These are phyloP conservation scores for Euproctis similis DNA, from an alignment of 2,888 invertebrate genomes.

Conservation along the genomic window DNA sequence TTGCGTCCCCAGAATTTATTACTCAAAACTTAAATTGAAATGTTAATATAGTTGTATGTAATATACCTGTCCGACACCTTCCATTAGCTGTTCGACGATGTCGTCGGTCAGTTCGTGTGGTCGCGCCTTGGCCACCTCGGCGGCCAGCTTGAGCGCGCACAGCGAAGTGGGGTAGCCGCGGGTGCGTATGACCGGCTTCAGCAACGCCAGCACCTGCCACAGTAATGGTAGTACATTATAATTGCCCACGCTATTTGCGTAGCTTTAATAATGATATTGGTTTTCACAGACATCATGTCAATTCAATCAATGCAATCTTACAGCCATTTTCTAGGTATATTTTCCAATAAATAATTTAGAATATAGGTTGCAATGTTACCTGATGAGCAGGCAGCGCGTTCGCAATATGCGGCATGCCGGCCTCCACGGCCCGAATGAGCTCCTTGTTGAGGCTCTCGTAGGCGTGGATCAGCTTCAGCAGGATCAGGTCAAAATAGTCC, in stretches of 20 bases:
- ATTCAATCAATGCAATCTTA: too few relatives aligned
- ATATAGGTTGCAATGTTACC: too few relatives aligned
- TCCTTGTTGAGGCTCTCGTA: conserved; percentile 84
- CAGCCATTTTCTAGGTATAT: too few relatives aligned
- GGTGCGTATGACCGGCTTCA: conserved; percentile 91
- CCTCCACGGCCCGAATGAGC: conserved; percentile 90
- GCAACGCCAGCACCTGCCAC: conserved; percentile 70
- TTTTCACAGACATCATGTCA: too few relatives aligned
- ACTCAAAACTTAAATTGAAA: too few relatives aligned
- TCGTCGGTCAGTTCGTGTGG: conserved; percentile 83
- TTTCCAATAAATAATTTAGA: too few relatives aligned
- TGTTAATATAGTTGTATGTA: too few relatives aligned
- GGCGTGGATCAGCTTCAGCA: conserved; percentile 91
- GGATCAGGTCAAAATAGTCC: conserved; percentile 92
- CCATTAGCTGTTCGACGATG: conserved; percentile 87
- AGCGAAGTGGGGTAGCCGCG: conserved; percentile 91
- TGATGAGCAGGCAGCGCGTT: conserved; percentile 87
- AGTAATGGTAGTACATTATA: too few relatives aligned
- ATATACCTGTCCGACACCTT: conserved; percentile 85
- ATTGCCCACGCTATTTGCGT: too few relatives aligned
- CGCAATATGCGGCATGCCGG: conserved; percentile 84
- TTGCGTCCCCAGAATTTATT: too few relatives aligned
- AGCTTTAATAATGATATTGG: too few relatives aligned
- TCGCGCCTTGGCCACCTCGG: conserved; percentile 87
- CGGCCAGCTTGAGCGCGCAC: conserved; percentile 94